Evolutionary conservation across 2,797 vertebrate species (phyloP), one percentile per base, ranked within the genome.

Genomic region (Synanceia verrucosa): DNA sequence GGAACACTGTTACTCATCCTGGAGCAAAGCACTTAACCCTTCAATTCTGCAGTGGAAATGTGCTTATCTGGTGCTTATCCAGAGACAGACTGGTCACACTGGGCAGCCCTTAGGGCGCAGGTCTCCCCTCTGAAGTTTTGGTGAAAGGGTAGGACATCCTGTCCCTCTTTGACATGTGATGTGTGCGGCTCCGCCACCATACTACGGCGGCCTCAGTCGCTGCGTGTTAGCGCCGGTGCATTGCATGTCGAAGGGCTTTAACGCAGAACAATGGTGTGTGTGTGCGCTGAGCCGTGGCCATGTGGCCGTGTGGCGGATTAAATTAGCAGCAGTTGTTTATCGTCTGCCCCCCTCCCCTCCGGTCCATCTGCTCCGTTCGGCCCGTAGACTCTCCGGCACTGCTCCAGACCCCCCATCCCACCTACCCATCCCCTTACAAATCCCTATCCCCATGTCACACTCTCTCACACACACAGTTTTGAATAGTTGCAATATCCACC

Each of bases 281-380:
- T 75, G 70, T 80, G 70, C 37, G 82, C 69, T 37, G 53, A 52
- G 72, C 70, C 13, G 56, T 77, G 87, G 81, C 82, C 82, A 73
- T 87, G 82, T 86, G 85, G 84, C 87, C 60, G 77, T 81, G 86
- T 90, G 89, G 89, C 67, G 72, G 92, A 93, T 93, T 92, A 91
- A 93, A 93, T 93, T 91, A 91, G 91, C 84, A 69, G 83, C 92
- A 81, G 89, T 94, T 94, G 93, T 95, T 94, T 94, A 95, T 95
- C 90, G 89, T 86, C 93, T 94, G 93, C 80, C 93, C 94, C 91
- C 92, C 48, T 14, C 34, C 19, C 41, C 11, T 47, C 31, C 11
- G 67, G 89, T 94, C 96, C 96, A 95, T 97, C 96, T 96, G 96
- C 93, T 94, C 84, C 69, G 36, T 90, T 86, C 69, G 1, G 86